Base-by-base conservation (phyloP, 2,888 invertebrate genomes). In the Ophion ventricosus region DNA sequence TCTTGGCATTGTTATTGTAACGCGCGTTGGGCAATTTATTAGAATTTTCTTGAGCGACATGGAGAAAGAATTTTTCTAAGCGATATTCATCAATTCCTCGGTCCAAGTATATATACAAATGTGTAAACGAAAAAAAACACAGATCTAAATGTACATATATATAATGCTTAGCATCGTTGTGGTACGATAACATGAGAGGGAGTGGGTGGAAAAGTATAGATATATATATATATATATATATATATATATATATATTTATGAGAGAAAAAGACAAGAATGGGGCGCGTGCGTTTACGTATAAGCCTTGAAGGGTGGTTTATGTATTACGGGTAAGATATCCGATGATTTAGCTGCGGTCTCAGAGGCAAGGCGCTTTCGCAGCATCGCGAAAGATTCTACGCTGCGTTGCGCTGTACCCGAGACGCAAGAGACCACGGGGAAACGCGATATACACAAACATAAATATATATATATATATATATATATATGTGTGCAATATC, bases 241-340 rank as follows among this genome's bases (percentile, higher is more conserved):
- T 3, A 49, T 25, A 67, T 49, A 67, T 49, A 67, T 67, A 70
- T 69, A 77, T 64, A 79, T 75, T 35, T 72, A 61, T 61, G 67
- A 49, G 72, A 74, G 74, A 79, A 78, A 78, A 78, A 74, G 69
- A 69, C 49, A 61, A 64, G 84, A 66, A 78, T 64, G 82, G 86
- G 86, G 86, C 86, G 84, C 85, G 83, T 86, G 84, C 87, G 89
- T 91, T 88, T 91, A 90, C 90, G 90, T 91, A 91, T 91, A 92
- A 92, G 93, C 92, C 89, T 84, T 90, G 92, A 92, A 93, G 93
- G 93, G 93, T 92, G 93, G 91, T 93, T 93, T 93, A 93, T 93
- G 93, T 93, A 93, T 93, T 92, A 92, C 91, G 90, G 91, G 90
- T 91, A 92, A 93, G 93, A 93, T 93, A 93, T 93, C 93, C 93